Base-by-base conservation (phyloP, 2,797 vertebrate species). In the Alectoris magna region DNA sequence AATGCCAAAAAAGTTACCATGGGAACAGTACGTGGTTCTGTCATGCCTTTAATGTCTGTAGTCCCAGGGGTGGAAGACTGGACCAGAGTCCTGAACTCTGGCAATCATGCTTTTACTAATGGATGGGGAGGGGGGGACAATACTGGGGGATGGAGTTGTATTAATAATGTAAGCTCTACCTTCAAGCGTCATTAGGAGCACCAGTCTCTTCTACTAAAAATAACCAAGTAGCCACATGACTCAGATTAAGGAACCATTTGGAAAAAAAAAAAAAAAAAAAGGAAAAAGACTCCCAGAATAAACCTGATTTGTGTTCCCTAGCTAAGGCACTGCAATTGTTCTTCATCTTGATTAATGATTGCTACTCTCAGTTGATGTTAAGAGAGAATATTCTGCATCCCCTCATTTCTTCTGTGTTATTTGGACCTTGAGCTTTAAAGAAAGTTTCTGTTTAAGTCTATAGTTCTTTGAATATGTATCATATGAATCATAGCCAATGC, bases 1-100 rank as follows among this genome's bases (percentile, higher is more conserved):
- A 87, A 34, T 73, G 68, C 71, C 92, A 88, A 93, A 96, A 82
- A 94, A 80, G 84, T 96, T 95, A 70, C 93, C 87, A 94, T 95
- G 90, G 94, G 77, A 97, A 96, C 89, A 43, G 71, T 39, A 46
- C 78, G 66, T 68, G 41, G 53, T 74, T 70, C 62, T 90, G 62
- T 66, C 79, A 46, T 94, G 41, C 51, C 80, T 92, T 90, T 87
- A 83, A 91, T 39, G 71, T 88, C 71, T 78, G 21, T 78, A 44
- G 72, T 83, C 36, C 41, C 75, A 49, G 67, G 24, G 43, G 13
- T 78, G 34, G 39, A 79, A 81, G 44, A 70, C 0, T 48, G 46
- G 85, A 58, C 43, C 24, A 49, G 36, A 86, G 48, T 48, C 53
- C 56, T 92, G 69, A 83, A 18, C 56, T 92, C 23, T n/a, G 43